phyloP scores from a whole-genome alignment of 2,113 vertebrate species.

The Sapajus apella region DNA sequence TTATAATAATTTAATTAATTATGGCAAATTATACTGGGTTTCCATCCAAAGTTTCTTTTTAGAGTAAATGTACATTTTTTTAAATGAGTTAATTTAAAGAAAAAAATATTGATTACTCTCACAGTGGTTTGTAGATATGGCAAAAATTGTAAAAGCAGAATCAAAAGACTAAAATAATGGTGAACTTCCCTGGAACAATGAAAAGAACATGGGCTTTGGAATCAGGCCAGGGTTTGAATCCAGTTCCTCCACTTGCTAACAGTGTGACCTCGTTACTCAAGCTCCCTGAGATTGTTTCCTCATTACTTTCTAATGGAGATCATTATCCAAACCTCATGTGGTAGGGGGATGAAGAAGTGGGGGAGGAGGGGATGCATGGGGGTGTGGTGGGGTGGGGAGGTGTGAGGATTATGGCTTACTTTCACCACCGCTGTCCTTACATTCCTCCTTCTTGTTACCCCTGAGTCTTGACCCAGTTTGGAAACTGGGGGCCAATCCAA shows the following conservation, averaged over 20 bases:
- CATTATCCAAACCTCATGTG: background rate
- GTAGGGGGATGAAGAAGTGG: too few species aligned
- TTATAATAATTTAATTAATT: slow-evolving; percentile 44
- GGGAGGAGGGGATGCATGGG: too few species aligned
- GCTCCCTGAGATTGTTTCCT: background rate
- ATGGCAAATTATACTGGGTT: background rate
- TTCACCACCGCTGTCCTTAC: background rate
- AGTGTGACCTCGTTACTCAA: background rate
- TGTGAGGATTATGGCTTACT: background rate
- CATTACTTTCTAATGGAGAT: slow-evolving; percentile 5
- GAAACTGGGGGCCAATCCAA: background rate
- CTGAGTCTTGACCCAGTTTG: background rate
- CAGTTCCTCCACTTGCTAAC: slow-evolving; percentile 28
- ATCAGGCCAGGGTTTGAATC: background rate
- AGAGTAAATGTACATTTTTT: slow-evolving; percentile 14
- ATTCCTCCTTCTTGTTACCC: background rate
- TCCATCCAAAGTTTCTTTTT: slow-evolving; percentile 27
- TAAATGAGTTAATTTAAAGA: background rate
- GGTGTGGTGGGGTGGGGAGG: too few species aligned
- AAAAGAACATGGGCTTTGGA: background rate
- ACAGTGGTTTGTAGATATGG: background rate
- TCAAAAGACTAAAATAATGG: slow-evolving; percentile 7
- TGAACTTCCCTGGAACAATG: background rate
- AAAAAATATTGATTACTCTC: slow-evolving; percentile 21
- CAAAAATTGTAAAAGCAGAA: background rate